Evolutionary conservation across 2,113 vertebrate genomes (phyloP).

Genomic region (Muntiacus muntjak): DNA sequence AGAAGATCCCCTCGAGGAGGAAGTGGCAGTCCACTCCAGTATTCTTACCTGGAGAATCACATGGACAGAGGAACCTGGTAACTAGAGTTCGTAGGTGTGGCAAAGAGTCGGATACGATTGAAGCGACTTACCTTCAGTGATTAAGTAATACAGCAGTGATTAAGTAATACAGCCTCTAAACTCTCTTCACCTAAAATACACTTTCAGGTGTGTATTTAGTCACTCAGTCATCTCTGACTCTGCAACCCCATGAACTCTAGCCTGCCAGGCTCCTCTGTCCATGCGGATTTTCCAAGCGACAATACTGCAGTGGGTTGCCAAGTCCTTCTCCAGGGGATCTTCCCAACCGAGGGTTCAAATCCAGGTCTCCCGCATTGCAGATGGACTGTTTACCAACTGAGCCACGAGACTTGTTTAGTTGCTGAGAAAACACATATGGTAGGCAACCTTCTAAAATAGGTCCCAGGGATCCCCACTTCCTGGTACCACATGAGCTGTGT

Average conservation of each 20-base stretch:
- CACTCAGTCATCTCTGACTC: not conserved
- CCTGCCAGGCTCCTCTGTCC: not conserved
- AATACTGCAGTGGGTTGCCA: not conserved
- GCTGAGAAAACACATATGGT: not conserved
- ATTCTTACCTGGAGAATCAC: not conserved
- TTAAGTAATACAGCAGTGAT: not conserved
- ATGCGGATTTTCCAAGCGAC: not conserved
- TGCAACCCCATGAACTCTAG: not conserved
- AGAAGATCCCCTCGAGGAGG: not conserved
- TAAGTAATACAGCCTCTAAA: not conserved
- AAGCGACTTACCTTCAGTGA: not conserved
- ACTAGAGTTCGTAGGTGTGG: not conserved
- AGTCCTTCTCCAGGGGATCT: not conserved
- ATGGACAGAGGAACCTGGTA: not conserved
- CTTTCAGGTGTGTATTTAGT: not conserved
- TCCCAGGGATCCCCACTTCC: not conserved
- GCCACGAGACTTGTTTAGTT: not conserved
- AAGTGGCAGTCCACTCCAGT: not conserved
- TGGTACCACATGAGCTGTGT: not conserved
- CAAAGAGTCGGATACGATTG: not conserved
- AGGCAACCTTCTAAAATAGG: not conserved
- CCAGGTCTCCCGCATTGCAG: not conserved
- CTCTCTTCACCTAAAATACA: not conserved
- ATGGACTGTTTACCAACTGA: not conserved
- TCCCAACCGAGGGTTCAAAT: not conserved